Conservation (phyloP, 2,797 vertebrate genomes). For the Melanotaenia parkinsoni region DNA sequence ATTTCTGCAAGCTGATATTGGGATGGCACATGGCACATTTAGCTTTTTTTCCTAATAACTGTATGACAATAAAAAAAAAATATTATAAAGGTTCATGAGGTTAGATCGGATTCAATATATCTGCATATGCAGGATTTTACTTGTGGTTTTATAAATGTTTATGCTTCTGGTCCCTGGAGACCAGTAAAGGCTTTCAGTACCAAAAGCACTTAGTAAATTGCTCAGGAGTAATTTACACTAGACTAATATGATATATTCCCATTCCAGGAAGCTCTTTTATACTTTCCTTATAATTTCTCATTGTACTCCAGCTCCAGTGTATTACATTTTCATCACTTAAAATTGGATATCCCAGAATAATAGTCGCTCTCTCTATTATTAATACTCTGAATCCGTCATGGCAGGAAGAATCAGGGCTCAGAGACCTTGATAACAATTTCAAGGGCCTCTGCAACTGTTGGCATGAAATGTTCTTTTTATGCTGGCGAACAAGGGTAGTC, state of each 20-base stretch:
- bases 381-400: constrained; percentile 64
- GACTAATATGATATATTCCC: constrained; percentile 57
- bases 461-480: neutral
- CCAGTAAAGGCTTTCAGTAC: constrained; percentile 30
- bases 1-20: neutral
- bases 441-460: constrained; percentile 36
- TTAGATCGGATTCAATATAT: constrained; percentile 14
- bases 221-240: constrained; percentile 54
- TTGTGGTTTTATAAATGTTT: constrained; percentile 33
- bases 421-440: constrained; percentile 39
- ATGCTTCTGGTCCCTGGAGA: constrained; percentile 30
- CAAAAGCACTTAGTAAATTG: constrained; percentile 57
- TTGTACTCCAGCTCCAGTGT: constrained; percentile 56
- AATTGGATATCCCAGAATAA: constrained; percentile 76
- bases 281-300: constrained; percentile 55
- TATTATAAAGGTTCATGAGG: constrained; percentile 21
- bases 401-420: constrained; percentile 42
- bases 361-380: constrained; percentile 67
- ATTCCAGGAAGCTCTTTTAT: constrained; percentile 53
- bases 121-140: constrained; percentile 19
- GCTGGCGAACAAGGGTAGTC: constrained; percentile 30
- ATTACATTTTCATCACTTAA: constrained; percentile 74
- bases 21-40: neutral
- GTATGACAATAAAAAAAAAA: constrained; percentile 4
- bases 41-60: constrained; percentile 12